These are phyloP conservation scores for Netelia fuscicornis DNA, from an alignment of 2,888 invertebrate species.

Conservation along the genomic window DNA sequence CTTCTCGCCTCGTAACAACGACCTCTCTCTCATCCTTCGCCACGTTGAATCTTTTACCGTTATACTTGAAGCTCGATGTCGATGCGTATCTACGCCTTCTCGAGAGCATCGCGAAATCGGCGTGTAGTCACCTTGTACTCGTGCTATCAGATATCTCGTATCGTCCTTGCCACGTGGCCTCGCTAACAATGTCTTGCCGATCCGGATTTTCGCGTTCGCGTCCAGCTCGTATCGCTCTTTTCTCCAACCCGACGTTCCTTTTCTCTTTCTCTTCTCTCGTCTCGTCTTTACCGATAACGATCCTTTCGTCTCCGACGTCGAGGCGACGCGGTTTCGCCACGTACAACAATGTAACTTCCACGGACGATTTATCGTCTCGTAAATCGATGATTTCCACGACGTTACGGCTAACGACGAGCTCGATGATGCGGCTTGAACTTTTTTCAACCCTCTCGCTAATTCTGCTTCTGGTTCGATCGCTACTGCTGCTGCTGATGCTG, in stretches of 20 bases:
- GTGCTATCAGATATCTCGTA: constrained; percentile 9
- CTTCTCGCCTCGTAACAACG: constrained; percentile 49
- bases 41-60: constrained; percentile 29
- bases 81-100: constrained; percentile 54
- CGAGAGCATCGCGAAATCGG: constrained; percentile 59
- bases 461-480: no score
- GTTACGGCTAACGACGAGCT: background rate
- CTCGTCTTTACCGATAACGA: constrained; percentile 4
- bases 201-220: constrained; percentile 39
- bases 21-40: constrained; percentile 51
- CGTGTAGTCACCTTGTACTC: constrained; percentile 61
- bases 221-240: constrained; percentile 52
- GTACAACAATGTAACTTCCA: background rate
- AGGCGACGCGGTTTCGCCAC: background rate
- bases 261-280: background rate
- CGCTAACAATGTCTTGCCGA: constrained; percentile 13
- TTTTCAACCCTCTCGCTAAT: no score
- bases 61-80: constrained; percentile 50
- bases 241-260: background rate
- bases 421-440: background rate
- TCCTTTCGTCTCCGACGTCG: background rate
- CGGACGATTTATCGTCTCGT: background rate
- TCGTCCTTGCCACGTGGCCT: constrained; percentile 21
- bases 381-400: background rate
- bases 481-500: no score